Evolutionary conservation across 2,888 invertebrate species (phyloP), one percentile per base, ranked within the genome.

Genomic region (Scaptomyza reducta): DNA sequence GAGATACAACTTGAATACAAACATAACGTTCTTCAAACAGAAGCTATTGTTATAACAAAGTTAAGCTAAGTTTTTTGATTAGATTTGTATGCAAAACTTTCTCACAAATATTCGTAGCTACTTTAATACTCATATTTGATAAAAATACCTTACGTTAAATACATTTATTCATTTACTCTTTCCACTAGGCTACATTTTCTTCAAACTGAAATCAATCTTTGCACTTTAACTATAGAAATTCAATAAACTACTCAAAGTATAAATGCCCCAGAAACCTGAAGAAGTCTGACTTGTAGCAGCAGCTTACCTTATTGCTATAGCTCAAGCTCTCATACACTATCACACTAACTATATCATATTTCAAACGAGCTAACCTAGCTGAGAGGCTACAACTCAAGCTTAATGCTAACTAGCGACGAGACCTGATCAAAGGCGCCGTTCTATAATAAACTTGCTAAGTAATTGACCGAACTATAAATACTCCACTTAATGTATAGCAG

Each of bases 291-390:
- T 18, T 11, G 6, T 11, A 11, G 9, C n/a, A 18, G 9, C 33
- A n/a, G 11, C 18, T 35, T 22, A 25, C 4, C 14, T 33, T 6
- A 6, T 22, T 22, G 9, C 18, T 11, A 3, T 6, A 31, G 6
- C 10, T 31, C 22, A 14, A 35, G 22, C n/a, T 49, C 22, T n/a
- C 11, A 11, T 6, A 35, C 33, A 22, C 9, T 13, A 9, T 6
- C n/a, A 35, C 33, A 33, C 33, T 6, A 1, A n/a, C 33, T 11
- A 2, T 22, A 49, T 49, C 49, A 49, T 49, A 49, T 49, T 22
- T 14, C 33, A 18, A 49, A 22, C n/a, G 22, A 22, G 13, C 13
- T 33, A 10, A n/a, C 31, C 18, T 33, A 6, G 6, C 22, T 35
- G 6, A n/a, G 22, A 22, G 3, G 22, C 22, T 18, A n/a, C 11